Percentiles rank a stretch among this genome's conserved stretches.
These are phyloP conservation scores for Hirtodrosophila confusa DNA, from an alignment of 2,888 invertebrate genomes.

Conservation along the genomic window DNA sequence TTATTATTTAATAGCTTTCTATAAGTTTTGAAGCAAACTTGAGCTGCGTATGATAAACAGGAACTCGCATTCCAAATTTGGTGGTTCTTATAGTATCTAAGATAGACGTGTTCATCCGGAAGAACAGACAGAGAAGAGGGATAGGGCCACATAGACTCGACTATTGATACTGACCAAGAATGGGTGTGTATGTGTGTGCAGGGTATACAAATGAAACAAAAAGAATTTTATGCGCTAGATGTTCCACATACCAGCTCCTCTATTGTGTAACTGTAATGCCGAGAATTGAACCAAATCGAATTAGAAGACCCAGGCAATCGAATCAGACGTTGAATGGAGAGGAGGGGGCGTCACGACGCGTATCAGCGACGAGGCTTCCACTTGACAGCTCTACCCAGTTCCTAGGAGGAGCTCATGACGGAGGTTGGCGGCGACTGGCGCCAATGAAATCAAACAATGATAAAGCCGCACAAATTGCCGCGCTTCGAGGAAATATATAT, in stretches of 20 bases:
- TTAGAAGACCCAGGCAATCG: conserved; percentile 50
- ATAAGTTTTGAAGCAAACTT: too few relatives aligned
- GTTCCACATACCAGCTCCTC: conserved; percentile 30
- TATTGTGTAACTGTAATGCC: conserved; percentile 42
- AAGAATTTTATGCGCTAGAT: conserved; percentile 28
- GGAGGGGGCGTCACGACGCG: background rate
- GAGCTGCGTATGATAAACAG: too few relatives aligned
- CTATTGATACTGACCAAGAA: too few relatives aligned
- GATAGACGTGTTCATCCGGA: too few relatives aligned
- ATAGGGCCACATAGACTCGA: too few relatives aligned
- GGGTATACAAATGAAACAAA: background rate
- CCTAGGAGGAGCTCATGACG: conserved; percentile 37
- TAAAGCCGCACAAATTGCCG: conserved; percentile 54
- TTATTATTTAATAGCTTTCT: too few relatives aligned
- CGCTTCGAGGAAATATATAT: conserved; percentile 32
- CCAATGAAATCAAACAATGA: conserved; percentile 60
- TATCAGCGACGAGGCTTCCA: conserved; percentile 21
- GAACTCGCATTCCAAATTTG: too few relatives aligned
- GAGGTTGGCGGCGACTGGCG: conserved; percentile 59
- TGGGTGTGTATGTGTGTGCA: too few relatives aligned
- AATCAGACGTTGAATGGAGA: conserved; percentile 10
- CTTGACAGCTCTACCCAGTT: conserved; percentile 11
- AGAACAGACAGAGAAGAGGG: too few relatives aligned
- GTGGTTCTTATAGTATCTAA: too few relatives aligned
- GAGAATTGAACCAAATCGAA: conserved; percentile 46